These are phyloP conservation scores for Girardinus metallicus DNA, from an alignment of 2,797 vertebrate species.

Conservation along the genomic window DNA sequence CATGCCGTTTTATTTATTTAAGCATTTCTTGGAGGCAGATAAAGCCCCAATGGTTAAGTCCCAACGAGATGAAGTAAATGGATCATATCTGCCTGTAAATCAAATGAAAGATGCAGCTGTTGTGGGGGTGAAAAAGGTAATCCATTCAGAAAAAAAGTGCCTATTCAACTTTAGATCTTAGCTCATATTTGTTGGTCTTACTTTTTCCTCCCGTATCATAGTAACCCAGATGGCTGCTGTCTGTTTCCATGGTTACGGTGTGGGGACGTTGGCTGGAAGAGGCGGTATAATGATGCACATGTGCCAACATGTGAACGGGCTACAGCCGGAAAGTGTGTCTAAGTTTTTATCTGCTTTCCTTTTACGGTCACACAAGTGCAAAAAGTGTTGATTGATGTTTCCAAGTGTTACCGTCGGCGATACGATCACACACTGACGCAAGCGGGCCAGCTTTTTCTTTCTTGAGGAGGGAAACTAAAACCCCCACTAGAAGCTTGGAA, in stretches of 20 bases:
- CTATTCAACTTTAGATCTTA: conserved; percentile 4
- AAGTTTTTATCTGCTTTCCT: conserved; percentile 16
- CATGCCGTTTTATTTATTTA: conserved; percentile 36
- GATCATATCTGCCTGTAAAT: background rate
- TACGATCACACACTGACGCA: conserved; percentile 1
- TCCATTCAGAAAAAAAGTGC: conserved; percentile 9
- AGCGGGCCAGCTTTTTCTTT: background rate
- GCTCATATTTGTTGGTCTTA: background rate
- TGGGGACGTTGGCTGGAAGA: conserved; percentile 10
- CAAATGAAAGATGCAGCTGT: background rate
- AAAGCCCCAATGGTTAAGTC: conserved; percentile 10
- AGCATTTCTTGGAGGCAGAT: conserved; percentile 38
- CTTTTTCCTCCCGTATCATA: conserved; percentile 15
- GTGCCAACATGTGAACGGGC: conserved; percentile 17
- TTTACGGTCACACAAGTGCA: background rate
- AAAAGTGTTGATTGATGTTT: conserved; percentile 5
- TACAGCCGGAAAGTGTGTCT: conserved; percentile 6
- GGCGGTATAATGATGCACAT: conserved; percentile 20
- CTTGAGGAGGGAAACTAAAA: conserved; percentile 5
- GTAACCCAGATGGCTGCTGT: conserved; percentile 30
- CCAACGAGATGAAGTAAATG: conserved; percentile 10
- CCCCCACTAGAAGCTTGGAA: background rate
- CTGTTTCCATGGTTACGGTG: conserved; percentile 46
- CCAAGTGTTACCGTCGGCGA: conserved; percentile 2
- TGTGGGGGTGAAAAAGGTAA: background rate